These are phyloP conservation scores for Ctenopoma kingsleyae DNA, from an alignment of 2,797 vertebrate genomes.

Conservation along the genomic window DNA sequence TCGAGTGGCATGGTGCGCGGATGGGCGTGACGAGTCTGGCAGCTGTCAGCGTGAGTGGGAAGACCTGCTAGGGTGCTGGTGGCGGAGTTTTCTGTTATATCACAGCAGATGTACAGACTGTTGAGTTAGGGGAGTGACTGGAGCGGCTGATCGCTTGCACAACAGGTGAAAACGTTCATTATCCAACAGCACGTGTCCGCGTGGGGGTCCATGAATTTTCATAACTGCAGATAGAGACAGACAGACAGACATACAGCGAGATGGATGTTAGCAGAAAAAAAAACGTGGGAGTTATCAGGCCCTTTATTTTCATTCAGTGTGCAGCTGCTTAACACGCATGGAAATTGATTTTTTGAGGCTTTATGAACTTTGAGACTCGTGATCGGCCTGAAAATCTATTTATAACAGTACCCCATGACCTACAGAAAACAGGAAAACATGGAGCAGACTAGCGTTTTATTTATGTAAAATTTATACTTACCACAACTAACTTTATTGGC, in stretches of 20 bases:
- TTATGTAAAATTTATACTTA: too few species aligned
- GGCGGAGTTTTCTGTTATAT: conserved; percentile 9
- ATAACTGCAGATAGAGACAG: background rate
- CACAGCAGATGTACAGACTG: background rate
- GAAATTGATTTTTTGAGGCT: too few species aligned
- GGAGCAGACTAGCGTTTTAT: too few species aligned
- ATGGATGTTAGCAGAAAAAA: too few species aligned
- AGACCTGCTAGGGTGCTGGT: fast-evolving
- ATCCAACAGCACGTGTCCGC: conserved; percentile 19
- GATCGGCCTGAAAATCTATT: too few species aligned
- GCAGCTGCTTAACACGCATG: too few species aligned
- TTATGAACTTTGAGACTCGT: too few species aligned
- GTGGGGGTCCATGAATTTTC: background rate
- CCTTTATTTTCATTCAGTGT: too few species aligned
- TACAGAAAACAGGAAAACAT: too few species aligned
- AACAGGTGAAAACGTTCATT: background rate
- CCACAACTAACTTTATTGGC: too few species aligned
- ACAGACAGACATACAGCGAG: background rate
- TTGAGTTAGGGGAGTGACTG: background rate
- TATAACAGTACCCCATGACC: too few species aligned
- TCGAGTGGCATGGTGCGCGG: conserved; percentile 51
- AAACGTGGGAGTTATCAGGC: too few species aligned
- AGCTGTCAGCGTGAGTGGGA: background rate
- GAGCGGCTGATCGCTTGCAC: background rate
- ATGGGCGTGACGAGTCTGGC: conserved; percentile 23